These are phyloP conservation scores for Microcebus tavaratra DNA, from an alignment of 2,113 vertebrate genomes.

Conservation along the genomic window DNA sequence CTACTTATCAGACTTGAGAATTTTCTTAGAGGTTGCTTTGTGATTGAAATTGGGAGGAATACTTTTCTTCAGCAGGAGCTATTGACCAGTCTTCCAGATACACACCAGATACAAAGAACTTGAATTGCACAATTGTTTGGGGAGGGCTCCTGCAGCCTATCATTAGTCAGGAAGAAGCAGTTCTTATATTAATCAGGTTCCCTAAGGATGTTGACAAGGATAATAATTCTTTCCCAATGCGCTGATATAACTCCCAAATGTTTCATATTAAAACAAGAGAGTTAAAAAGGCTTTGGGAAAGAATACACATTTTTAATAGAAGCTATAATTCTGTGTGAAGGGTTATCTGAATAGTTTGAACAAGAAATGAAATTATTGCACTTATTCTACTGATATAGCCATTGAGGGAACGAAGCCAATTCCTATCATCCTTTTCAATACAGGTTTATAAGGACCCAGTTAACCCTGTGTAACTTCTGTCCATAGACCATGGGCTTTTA, in stretches of 20 bases:
- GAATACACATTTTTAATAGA: conserved; percentile 84
- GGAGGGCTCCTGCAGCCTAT: conserved; percentile 59
- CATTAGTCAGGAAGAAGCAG: conserved; percentile 71
- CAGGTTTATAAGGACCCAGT: conserved; percentile 64
- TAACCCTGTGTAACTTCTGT: conserved; percentile 61
- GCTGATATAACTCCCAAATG: conserved; percentile 83
- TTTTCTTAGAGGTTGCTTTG: conserved; percentile 56
- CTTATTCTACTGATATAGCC: conserved; percentile 70
- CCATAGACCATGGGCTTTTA: not conserved
- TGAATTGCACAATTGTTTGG: conserved; percentile 77
- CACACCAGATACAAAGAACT: conserved; percentile 59
- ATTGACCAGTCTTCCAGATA: conserved; percentile 76
- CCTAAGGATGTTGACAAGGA: conserved; percentile 80
- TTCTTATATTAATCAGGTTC: conserved; percentile 79
- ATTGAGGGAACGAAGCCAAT: conserved; percentile 66
- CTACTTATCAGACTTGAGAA: conserved; percentile 48
- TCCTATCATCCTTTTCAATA: conserved; percentile 4
- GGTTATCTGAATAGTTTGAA: conserved; percentile 80
- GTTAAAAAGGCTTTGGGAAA: conserved; percentile 74
- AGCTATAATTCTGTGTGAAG: conserved; percentile 84
- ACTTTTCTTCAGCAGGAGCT: conserved; percentile 74
- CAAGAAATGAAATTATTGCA: conserved; percentile 85
- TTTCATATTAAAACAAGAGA: conserved; percentile 83
- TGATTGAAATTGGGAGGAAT: conserved; percentile 75
- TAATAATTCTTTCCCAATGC: conserved; percentile 84